Percentiles rank a stretch among this genome's conserved stretches.
Evolutionary conservation across 2,797 vertebrate species (phyloP).

Genomic region (Aldrovandia affinis): DNA sequence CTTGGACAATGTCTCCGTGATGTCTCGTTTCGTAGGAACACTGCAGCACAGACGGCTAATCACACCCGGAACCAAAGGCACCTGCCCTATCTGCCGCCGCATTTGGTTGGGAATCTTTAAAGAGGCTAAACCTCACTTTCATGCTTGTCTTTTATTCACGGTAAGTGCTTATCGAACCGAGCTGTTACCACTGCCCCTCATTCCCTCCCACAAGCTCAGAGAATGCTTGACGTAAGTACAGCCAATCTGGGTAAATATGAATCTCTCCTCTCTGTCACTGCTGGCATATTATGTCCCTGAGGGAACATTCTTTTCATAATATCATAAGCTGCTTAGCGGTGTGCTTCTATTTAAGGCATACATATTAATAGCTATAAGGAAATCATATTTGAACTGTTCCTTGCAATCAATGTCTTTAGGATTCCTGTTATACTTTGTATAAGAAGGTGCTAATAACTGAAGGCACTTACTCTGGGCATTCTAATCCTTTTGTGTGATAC

Average conservation of each 20-base stretch:
- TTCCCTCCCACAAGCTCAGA: constrained; percentile 83
- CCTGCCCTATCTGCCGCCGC: constrained; percentile 83
- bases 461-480: constrained; percentile 79
- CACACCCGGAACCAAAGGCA: constrained; percentile 83
- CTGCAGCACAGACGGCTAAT: constrained; percentile 77
- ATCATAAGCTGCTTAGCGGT: constrained; percentile 89
- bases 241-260: constrained; percentile 86
- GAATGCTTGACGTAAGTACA: constrained; percentile 88
- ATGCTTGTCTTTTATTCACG: constrained; percentile 87
- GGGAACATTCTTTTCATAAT: constrained; percentile 90
- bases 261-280: constrained; percentile 86
- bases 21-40: constrained; percentile 82
- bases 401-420: constrained; percentile 83
- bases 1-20: constrained; percentile 82
- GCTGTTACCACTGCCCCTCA: constrained; percentile 82
- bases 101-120: constrained; percentile 81
- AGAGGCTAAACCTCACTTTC: constrained; percentile 86
- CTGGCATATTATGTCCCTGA: constrained; percentile 87
- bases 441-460: constrained; percentile 84
- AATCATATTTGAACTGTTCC: constrained; percentile 87
- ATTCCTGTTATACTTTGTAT: constrained; percentile 84
- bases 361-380: constrained; percentile 90
- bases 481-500: constrained; percentile 82
- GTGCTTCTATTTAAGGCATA: constrained; percentile 90
- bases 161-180: constrained; percentile 83